phyloP scores from a whole-genome alignment of 2,888 invertebrate genomes.

The Melangyna quadrimaculata region DNA sequence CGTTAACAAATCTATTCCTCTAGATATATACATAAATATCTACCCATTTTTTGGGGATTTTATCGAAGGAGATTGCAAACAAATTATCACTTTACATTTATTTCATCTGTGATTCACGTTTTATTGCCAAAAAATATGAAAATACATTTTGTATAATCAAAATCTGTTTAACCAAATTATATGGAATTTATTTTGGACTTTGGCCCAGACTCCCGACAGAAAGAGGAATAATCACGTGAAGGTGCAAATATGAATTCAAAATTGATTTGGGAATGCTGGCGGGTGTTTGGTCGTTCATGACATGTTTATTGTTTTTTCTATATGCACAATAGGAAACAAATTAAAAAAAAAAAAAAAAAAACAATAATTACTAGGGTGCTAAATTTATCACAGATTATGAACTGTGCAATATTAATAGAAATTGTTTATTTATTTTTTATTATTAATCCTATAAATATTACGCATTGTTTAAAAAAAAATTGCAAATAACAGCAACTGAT shows the following conservation, averaged over 20 bases:
- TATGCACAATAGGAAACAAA: background rate
- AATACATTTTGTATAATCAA: background rate
- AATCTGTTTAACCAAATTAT: background rate
- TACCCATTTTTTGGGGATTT: too few species aligned
- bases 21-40: too few species aligned
- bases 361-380: background rate
- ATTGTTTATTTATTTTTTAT: too few species aligned
- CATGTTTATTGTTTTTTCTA: background rate
- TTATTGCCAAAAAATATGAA: background rate
- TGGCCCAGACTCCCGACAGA: background rate
- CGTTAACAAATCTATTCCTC: too few species aligned
- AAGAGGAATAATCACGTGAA: background rate
- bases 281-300: background rate
- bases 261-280: background rate
- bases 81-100: background rate
- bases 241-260: background rate
- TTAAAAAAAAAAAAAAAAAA: too few species aligned
- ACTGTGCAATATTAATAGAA: background rate
- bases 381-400: background rate
- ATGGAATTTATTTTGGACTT: background rate
- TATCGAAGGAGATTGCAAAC: too few species aligned
- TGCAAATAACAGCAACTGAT: too few species aligned
- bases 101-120: background rate
- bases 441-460: too few species aligned
- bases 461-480: background rate